These are phyloP conservation scores for Peromyscus nudipes DNA, from an alignment of 2,797 vertebrate genomes.

Conservation along the genomic window DNA sequence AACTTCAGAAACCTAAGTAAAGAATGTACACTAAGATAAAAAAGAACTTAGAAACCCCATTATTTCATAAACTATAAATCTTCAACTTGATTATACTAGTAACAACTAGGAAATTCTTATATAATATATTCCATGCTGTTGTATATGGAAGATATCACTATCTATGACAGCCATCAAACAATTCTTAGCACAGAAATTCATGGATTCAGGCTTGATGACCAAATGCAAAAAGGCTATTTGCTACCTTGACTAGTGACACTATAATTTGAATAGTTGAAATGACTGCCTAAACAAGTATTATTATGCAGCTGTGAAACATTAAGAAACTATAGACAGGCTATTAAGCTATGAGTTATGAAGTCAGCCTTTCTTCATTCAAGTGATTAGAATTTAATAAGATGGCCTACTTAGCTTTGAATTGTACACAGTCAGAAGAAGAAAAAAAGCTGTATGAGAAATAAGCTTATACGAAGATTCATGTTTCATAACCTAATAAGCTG, in stretches of 20 bases:
- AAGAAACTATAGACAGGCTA: conserved; percentile 87
- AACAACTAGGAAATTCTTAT: background rate
- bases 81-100: background rate
- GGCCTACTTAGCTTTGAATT: conserved; percentile 83
- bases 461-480: background rate
- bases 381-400: conserved; percentile 88
- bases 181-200: conserved; percentile 67
- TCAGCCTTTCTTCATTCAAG: conserved; percentile 87
- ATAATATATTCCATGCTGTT: background rate
- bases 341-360: conserved; percentile 89
- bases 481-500: conserved; percentile 33
- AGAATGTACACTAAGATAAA: background rate
- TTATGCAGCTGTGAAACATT: conserved; percentile 80
- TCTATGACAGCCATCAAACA: background rate
- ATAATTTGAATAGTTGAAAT: conserved; percentile 85
- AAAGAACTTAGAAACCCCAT: background rate
- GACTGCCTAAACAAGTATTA: conserved; percentile 72
- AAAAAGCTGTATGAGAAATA: conserved; percentile 51
- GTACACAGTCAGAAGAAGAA: conserved; percentile 76
- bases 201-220: conserved; percentile 67
- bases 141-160: background rate
- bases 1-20: background rate
- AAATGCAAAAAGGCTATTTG: conserved; percentile 62
- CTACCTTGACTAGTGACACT: conserved; percentile 69
- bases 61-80: background rate